Evolutionary conservation across 2,888 invertebrate genomes (phyloP), one percentile per base, ranked within the genome.

Genomic region (Brachylomia viminalis): DNA sequence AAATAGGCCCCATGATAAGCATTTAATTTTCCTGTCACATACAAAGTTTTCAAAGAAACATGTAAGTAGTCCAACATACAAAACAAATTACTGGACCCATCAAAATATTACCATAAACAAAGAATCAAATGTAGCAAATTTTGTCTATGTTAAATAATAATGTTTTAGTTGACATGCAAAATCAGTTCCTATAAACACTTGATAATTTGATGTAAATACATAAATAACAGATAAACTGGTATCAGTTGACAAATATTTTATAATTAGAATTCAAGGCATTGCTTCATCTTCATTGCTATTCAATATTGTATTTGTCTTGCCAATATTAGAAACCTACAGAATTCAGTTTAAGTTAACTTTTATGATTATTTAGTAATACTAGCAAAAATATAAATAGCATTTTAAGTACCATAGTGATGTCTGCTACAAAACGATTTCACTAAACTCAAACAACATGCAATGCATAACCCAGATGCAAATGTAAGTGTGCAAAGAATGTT

Each of bases 281-380:
- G 13, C n/a, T 47, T 15, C 8, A 49, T 33, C 52, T 5, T 72
- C 45, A 64, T 79, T 80, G 52, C 30, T 23, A 52, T 59, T 47
- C 10, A 20, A 54, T 64, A 80, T 17, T 33, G 52, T 65, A 23
- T 20, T 33, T 52, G 33, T 47, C 15, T 74, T 75, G 62, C 2
- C 27, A 75, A 75, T 64, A 56, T 47, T 56, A 8, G 23, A 23
- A 30, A 52, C 15, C 1, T 33, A 15, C 17, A 52, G 38, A 58
- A 73, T 54, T 56, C 45, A 6, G 13, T 27, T 45, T 27, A 15
- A 20, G 11, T 38, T 6, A 23, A 59, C 20, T 59, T 72, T 47
- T 13, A 52, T 42, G 13, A 13, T n/a, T 59, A 47, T 30, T n/a
- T 27, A 30, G 20, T 45, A 74, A 65, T 59, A 49, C 33, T 7